These are phyloP conservation scores for Herpetotheres cachinnans DNA, from an alignment of 2,113 vertebrate species.

Conservation along the genomic window DNA sequence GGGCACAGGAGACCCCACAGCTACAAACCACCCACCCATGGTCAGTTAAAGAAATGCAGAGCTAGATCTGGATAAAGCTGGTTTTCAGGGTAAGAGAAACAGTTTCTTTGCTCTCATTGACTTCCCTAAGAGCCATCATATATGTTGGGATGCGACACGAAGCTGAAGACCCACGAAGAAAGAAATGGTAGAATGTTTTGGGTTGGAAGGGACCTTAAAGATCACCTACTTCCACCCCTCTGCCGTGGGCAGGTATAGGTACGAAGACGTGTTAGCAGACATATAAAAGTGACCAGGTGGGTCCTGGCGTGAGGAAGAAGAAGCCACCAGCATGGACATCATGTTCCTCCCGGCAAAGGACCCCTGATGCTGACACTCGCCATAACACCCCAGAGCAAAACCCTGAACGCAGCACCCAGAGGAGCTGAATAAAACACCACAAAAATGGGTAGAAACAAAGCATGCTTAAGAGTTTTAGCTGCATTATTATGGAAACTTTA, in stretches of 20 bases:
- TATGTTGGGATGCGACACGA: too few species aligned
- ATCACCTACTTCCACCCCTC: too few species aligned
- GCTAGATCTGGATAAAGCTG: neutral
- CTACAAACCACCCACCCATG: fast-evolving
- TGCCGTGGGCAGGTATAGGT: neutral
- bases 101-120: neutral
- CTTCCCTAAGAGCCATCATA: neutral
- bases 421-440: neutral
- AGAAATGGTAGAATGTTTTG: too few species aligned
- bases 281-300: too few species aligned
- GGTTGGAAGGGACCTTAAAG: too few species aligned
- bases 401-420: neutral
- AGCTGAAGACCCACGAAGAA: neutral
- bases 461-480: too few species aligned
- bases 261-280: neutral
- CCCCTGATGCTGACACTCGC: fast-evolving
- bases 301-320: neutral
- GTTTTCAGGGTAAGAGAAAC: fast-evolving
- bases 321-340: fast-evolving
- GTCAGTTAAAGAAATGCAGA: neutral
- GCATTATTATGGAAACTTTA: neutral
- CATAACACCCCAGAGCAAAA: neutral
- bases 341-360: fast-evolving
- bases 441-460: neutral
- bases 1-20: neutral